These are phyloP conservation scores for Noturus placidus DNA, from an alignment of 2,113 vertebrate genomes.

Conservation along the genomic window DNA sequence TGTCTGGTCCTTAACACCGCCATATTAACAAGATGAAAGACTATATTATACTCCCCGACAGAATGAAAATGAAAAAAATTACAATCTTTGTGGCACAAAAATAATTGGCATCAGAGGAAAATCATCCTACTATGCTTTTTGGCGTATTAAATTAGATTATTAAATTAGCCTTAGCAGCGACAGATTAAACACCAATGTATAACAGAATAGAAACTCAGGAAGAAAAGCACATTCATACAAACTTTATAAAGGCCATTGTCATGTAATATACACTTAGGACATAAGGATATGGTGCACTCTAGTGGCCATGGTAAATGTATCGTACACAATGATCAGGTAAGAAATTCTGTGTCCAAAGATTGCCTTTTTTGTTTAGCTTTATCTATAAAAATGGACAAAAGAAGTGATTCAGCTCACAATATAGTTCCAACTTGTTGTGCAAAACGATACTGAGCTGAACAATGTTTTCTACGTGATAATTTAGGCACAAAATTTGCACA, in stretches of 20 bases:
- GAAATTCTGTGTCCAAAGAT: not conserved
- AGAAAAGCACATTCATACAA: not conserved
- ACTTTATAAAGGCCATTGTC: not conserved
- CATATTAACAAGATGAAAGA: conserved; percentile 6
- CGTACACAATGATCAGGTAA: not conserved
- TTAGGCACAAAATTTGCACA: not conserved
- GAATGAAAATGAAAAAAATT: not conserved
- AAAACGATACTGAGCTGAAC: not conserved
- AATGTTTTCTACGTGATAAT: not conserved
- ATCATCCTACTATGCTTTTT: not conserved
- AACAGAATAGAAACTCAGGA: not conserved
- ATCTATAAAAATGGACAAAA: no score
- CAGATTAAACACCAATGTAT: not conserved
- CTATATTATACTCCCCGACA: not conserved
- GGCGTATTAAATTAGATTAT: not conserved
- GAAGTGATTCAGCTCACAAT: no score
- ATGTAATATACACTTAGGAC: not conserved
- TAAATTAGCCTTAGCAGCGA: not conserved
- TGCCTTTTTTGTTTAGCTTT: not conserved
- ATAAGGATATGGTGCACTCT: conserved; percentile 4
- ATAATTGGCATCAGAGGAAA: not conserved
- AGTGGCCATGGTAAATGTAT: not conserved
- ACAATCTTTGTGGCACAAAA: not conserved
- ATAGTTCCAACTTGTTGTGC: no score
- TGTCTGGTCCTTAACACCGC: conserved; percentile 50